These are phyloP conservation scores for Camponotus vicinus DNA, from an alignment of 1,140 invertebrate genomes.

Conservation along the genomic window DNA sequence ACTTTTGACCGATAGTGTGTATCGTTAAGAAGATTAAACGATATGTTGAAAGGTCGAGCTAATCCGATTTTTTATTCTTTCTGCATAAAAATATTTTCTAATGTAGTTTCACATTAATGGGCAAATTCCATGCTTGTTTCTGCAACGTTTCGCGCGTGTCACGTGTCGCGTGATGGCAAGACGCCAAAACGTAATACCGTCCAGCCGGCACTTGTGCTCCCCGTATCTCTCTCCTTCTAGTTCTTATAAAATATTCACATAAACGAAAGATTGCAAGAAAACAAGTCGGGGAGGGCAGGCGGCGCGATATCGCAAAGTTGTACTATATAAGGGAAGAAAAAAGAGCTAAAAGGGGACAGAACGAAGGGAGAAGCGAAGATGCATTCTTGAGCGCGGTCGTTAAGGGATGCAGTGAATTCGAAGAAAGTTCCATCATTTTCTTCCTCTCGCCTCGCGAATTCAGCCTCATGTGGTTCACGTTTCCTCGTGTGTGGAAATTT, in stretches of 20 bases:
- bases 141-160: background rate
- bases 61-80: background rate
- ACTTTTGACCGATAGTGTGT: too few species aligned
- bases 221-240: background rate
- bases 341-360: background rate
- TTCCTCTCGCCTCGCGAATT: background rate
- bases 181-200: conserved; percentile 46
- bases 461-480: conserved; percentile 49
- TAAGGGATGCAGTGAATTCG: conserved; percentile 67
- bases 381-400: conserved; percentile 52
- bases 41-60: background rate
- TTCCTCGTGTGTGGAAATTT: background rate
- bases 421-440: conserved; percentile 67
- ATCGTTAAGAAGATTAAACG: background rate
- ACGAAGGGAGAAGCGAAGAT: background rate
- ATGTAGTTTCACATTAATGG: background rate
- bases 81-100: background rate
- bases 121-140: background rate
- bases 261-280: conserved; percentile 50
- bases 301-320: conserved; percentile 53
- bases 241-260: conserved; percentile 69
- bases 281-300: conserved; percentile 7
- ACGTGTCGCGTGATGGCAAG: background rate
- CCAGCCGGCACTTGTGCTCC: conserved; percentile 22
- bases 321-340: conserved; percentile 6